Percentiles rank a stretch among this genome's conserved stretches.
These are phyloP conservation scores for Aleiodes testaceus DNA, from an alignment of 2,888 invertebrate genomes.

Conservation along the genomic window DNA sequence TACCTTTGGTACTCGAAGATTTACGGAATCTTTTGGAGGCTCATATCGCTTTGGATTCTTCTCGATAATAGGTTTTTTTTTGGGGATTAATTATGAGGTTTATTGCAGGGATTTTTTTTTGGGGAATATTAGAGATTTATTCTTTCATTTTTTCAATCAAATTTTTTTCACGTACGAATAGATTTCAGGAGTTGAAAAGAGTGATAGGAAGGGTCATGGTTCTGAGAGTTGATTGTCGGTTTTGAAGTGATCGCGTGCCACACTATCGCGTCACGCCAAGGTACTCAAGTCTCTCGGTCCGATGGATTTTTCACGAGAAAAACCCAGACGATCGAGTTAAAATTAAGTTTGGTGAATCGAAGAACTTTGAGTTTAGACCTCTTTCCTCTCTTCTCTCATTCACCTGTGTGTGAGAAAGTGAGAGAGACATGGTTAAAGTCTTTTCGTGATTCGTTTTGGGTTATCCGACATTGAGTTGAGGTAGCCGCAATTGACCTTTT, in stretches of 20 bases:
- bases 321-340: conserved; percentile 22
- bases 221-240: neutral
- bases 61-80: neutral
- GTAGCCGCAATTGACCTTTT: conserved; percentile 20
- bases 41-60: neutral
- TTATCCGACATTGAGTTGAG: conserved; percentile 12
- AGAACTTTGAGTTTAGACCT: conserved; percentile 11
- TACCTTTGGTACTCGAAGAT: neutral
- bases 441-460: conserved; percentile 26
- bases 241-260: conserved; percentile 15
- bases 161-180: too few relatives aligned
- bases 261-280: conserved; percentile 18
- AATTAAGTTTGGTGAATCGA: conserved; percentile 23
- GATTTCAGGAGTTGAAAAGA: neutral
- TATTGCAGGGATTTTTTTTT: too few relatives aligned
- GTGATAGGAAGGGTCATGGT: neutral
- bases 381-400: conserved; percentile 11
- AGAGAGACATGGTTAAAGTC: conserved; percentile 7
- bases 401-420: neutral
- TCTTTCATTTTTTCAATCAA: too few relatives aligned
- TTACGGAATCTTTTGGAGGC: neutral
- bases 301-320: conserved; percentile 4
- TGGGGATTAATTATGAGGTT: too few relatives aligned
- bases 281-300: neutral
- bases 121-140: too few relatives aligned